Evolutionary conservation across 2,888 invertebrate species (phyloP), one percentile per base, ranked within the genome.

Genomic region (Ganaspis brasiliensis): DNA sequence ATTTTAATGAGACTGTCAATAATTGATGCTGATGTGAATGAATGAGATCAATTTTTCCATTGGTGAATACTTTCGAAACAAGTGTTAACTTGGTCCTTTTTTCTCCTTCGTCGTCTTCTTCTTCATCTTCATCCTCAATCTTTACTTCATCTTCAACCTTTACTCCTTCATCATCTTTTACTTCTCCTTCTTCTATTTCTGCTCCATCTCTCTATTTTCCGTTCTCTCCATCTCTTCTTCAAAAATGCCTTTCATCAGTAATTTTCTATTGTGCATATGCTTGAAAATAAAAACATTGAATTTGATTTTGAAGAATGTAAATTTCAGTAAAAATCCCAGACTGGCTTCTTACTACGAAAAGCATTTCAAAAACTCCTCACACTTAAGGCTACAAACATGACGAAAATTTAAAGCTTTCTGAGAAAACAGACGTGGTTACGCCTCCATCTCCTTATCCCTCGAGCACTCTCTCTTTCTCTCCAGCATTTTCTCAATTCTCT

Each of bases 41-140:
- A 67, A 67, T 67, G 67, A 67, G 45, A 67, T 67, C 67, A 67
- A 45, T 24, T 45, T 67, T 67, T 24, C 45, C 24, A 67, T 45
- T n/a, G 26, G 26, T 67, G 67, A 45, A 67, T 67, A 67, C 67
- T 67, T 45, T 67, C 24, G 45, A 24, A 67, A 67, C 67, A 67
- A 67, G 24, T 45, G n/a, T 14, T 6, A 24, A 21, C 52, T 52
- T 52, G 52, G 52, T 52, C 52, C 52, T 52, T 52, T 52, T 52
- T 52, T 21, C 40, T 45, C n/a, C 67, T 37, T 40, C 61, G 40
- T 40, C 45, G 6, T 24, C 21, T 67, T 31, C 31, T 31, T 31
- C 31, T 31, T 6, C 31, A 31, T 31, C 31, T 4, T 31, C 31
- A 4, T 6, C 31, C 6, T 31, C 31, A 31, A 4, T 6, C 6